A percentile compares a stretch with the other conserved stretches of the same genome.
These are phyloP conservation scores for Ephydatia muelleri DNA, from an alignment of 37 sponge, comb jelly and placozoan genomes.

Conservation along the genomic window DNA sequence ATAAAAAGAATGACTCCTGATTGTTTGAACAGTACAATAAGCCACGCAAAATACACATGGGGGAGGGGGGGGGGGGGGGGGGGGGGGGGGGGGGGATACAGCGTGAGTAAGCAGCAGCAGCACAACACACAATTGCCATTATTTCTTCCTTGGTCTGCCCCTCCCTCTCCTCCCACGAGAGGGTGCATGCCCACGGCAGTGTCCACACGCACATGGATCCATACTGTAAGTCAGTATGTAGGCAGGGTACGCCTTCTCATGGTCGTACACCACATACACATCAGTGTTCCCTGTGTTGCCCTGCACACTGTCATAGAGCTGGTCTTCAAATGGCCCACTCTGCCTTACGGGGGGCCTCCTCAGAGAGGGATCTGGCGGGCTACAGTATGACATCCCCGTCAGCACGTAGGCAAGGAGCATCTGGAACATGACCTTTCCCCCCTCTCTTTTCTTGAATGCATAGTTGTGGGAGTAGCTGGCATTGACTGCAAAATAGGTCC, in stretches of 20 bases:
- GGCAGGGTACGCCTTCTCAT: slow-evolving; percentile 76
- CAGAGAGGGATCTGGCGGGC: slow-evolving; percentile 7
- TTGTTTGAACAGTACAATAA: no score
- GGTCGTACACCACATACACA: slow-evolving; percentile 74
- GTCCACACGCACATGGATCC: background rate
- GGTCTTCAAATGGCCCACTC: slow-evolving; percentile 9
- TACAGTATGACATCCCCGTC: slow-evolving; percentile 34
- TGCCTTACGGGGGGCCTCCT: slow-evolving; percentile 20
- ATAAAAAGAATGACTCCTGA: no score
- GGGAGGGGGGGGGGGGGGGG: no score
- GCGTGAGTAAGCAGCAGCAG: no score
- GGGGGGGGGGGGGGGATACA: no score
- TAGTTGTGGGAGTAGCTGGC: slow-evolving; percentile 73
- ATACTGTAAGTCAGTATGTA: slow-evolving; percentile 71
- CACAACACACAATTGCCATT: background rate
- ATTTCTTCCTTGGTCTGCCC: background rate
- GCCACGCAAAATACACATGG: no score
- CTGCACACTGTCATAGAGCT: slow-evolving; percentile 66
- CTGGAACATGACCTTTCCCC: slow-evolving; percentile 9
- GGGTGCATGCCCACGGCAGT: no score
- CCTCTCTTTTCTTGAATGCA: background rate
- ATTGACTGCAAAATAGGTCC: slow-evolving; percentile 76
- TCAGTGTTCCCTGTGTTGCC: slow-evolving; percentile 45
- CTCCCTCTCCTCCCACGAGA: background rate
- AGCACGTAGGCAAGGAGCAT: slow-evolving; percentile 53